These are phyloP conservation scores for Magallana nippona DNA, from an alignment of 2,888 invertebrate genomes.

Conservation along the genomic window DNA sequence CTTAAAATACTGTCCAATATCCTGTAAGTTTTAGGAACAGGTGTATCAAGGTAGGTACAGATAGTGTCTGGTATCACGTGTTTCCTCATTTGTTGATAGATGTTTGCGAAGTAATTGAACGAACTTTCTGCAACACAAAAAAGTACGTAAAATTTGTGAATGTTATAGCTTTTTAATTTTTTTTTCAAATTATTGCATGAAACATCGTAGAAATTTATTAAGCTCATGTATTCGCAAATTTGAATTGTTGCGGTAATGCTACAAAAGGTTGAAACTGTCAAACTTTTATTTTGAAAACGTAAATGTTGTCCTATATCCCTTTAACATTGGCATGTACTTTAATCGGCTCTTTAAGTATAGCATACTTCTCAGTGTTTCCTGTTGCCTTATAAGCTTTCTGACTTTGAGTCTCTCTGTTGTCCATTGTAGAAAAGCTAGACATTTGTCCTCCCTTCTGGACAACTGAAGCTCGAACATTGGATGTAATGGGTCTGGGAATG, in stretches of 20 bases:
- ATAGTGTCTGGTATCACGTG: not conserved
- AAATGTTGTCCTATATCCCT: too few relatives aligned
- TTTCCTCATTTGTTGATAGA: not conserved
- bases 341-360: not conserved
- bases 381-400: not conserved
- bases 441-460: slow-evolving; percentile 65
- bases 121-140: not conserved
- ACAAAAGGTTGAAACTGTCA: too few relatives aligned
- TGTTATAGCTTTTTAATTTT: too few relatives aligned
- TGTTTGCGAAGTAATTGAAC: not conserved
- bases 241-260: too few relatives aligned
- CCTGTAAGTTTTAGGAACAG: slow-evolving; percentile 32
- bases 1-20: slow-evolving; percentile 35
- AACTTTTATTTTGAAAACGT: too few relatives aligned
- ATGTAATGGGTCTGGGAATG: slow-evolving; percentile 67
- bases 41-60: slow-evolving; percentile 35
- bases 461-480: slow-evolving; percentile 76
- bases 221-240: too few relatives aligned
- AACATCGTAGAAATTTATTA: too few relatives aligned
- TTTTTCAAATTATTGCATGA: not conserved
- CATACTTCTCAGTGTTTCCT: not conserved
- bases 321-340: not conserved
- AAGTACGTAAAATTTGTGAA: not conserved
- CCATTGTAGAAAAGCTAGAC: slow-evolving; percentile 67
- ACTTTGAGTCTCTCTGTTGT: slow-evolving; percentile 47